These are phyloP conservation scores for Climacteris rufus DNA, from an alignment of 2,113 vertebrate genomes.

Conservation along the genomic window DNA sequence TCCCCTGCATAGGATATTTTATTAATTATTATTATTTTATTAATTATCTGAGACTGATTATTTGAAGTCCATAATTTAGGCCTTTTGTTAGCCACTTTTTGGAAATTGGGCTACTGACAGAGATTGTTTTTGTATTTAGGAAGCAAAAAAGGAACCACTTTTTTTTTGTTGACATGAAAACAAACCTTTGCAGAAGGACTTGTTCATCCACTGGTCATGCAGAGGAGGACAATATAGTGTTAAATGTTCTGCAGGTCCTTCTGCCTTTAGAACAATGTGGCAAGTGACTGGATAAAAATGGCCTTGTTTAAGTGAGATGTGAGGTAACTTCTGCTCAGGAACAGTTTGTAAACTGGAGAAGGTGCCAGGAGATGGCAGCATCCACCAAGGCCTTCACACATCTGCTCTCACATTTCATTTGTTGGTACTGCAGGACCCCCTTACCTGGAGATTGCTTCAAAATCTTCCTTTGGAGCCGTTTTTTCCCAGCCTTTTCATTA, in stretches of 20 bases:
- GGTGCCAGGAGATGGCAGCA: conserved; percentile 62
- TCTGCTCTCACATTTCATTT: neutral
- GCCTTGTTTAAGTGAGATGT: neutral
- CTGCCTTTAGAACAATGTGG: neutral
- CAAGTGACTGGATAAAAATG: neutral
- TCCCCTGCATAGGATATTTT: neutral
- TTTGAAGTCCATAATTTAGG: neutral
- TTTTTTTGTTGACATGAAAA: neutral
- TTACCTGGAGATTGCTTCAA: neutral
- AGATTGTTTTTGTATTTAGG: neutral
- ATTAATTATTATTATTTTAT: too few relatives aligned
- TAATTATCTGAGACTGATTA: neutral
- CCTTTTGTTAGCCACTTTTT: neutral
- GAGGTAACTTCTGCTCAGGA: neutral
- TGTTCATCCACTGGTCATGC: neutral
- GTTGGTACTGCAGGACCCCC: neutral
- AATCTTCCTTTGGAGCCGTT: neutral
- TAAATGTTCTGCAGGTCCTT: neutral
- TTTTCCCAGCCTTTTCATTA: neutral
- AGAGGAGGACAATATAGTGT: neutral
- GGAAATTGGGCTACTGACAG: neutral
- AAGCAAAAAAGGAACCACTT: neutral
- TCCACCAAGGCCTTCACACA: neutral
- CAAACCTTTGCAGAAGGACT: neutral
- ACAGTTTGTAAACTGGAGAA: neutral